A percentile compares a stretch with the other conserved stretches of the same genome.
Evolutionary conservation across 2,797 vertebrate genomes (phyloP).

Genomic region (Dicrostonyx torquatus): DNA sequence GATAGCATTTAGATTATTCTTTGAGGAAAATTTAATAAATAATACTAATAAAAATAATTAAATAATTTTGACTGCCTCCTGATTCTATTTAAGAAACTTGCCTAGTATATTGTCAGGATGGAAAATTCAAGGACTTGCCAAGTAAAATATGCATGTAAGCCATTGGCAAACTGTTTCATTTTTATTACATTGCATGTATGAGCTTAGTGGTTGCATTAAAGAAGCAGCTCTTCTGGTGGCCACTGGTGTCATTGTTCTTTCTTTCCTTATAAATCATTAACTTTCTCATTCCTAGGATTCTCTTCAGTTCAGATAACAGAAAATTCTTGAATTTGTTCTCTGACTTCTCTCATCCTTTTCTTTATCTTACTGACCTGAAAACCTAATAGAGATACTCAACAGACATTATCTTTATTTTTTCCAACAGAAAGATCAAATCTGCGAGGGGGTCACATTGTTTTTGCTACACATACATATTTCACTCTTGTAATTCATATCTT

Average conservation of each 20-base stretch:
- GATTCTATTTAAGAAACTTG: slow-evolving; percentile 68
- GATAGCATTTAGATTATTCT: slow-evolving; percentile 58
- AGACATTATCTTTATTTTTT: not conserved
- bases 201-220: slow-evolving; percentile 17
- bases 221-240: not conserved
- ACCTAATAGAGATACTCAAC: not conserved
- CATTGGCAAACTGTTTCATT: slow-evolving; percentile 40
- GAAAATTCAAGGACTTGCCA: slow-evolving; percentile 69
- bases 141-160: slow-evolving; percentile 54
- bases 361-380: not conserved
- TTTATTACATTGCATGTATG: slow-evolving; percentile 29
- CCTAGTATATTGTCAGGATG: slow-evolving; percentile 63
- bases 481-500: not conserved
- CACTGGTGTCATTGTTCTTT: not conserved
- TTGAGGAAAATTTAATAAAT: slow-evolving; percentile 62
- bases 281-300: not conserved
- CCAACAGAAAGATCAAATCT: not conserved
- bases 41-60: not conserved
- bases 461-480: not conserved
- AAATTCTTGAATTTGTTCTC: not conserved
- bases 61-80: slow-evolving; percentile 12
- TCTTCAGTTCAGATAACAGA: slow-evolving; percentile 23
- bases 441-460: not conserved
- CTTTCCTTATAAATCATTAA: not conserved
- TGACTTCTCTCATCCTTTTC: not conserved